phyloP scores from a whole-genome alignment of 2,888 invertebrate species.

The Panzeria rudis region DNA sequence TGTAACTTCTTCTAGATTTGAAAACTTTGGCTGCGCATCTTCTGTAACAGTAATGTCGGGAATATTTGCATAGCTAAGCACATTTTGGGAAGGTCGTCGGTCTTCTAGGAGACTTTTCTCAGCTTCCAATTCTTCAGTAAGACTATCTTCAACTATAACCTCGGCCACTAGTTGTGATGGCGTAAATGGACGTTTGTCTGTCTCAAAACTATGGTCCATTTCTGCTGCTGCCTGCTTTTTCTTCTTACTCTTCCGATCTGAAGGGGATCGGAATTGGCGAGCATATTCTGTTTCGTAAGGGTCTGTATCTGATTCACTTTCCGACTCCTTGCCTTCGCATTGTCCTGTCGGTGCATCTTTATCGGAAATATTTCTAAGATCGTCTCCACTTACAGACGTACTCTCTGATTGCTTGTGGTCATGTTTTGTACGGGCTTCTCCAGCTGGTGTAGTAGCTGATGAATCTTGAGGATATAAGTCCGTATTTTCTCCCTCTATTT shows the following conservation, averaged over 20 bases:
- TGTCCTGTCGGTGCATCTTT: conserved; percentile 76
- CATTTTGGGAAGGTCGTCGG: conserved; percentile 82
- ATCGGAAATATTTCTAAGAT: conserved; percentile 77
- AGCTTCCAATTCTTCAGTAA: conserved; percentile 82
- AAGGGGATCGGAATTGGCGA: conserved; percentile 83
- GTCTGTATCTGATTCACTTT: conserved; percentile 84
- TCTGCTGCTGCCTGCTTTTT: conserved; percentile 81
- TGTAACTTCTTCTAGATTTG: conserved; percentile 79
- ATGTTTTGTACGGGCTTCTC: conserved; percentile 80
- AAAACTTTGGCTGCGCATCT: conserved; percentile 80
- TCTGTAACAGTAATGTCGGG: conserved; percentile 83
- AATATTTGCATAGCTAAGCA: conserved; percentile 83
- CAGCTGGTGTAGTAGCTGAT: conserved; percentile 75
- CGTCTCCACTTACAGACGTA: conserved; percentile 81
- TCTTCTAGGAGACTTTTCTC: conserved; percentile 78
- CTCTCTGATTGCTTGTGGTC: conserved; percentile 86
- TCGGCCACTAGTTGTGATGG: conserved; percentile 82
- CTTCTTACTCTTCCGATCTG: conserved; percentile 80
- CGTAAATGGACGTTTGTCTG: conserved; percentile 81
- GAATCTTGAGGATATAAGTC: conserved; percentile 78
- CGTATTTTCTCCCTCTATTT: conserved; percentile 78
- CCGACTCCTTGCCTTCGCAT: conserved; percentile 83
- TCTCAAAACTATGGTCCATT: conserved; percentile 81
- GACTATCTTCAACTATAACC: conserved; percentile 82
- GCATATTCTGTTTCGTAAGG: conserved; percentile 84